These are phyloP conservation scores for Melanotus villosus DNA, from an alignment of 2,888 invertebrate species.

Conservation along the genomic window DNA sequence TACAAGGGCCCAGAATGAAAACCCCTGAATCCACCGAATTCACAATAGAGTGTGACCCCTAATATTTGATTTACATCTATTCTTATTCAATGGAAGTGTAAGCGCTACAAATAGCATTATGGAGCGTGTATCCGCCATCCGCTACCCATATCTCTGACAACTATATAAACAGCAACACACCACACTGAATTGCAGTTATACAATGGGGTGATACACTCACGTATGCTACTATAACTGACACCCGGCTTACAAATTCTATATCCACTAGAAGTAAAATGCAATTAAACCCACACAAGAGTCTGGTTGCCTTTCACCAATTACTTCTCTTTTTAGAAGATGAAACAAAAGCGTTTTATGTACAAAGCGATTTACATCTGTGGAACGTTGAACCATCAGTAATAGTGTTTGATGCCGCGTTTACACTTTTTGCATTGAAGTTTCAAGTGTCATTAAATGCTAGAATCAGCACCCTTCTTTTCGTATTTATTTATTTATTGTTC, in stretches of 20 bases:
- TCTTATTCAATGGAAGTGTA: slow-evolving; percentile 38
- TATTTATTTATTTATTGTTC: too few species aligned
- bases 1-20: slow-evolving; percentile 18
- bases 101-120: slow-evolving; percentile 44
- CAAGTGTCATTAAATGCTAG: too few species aligned
- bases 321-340: not conserved
- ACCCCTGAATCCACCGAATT: slow-evolving; percentile 17
- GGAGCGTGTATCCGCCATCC: slow-evolving; percentile 32
- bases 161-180: slow-evolving; percentile 40
- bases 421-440: too few species aligned
- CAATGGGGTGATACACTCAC: slow-evolving; percentile 34
- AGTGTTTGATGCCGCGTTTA: too few species aligned
- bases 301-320: slow-evolving; percentile 1
- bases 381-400: too few species aligned
- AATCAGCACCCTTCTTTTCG: too few species aligned
- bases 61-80: slow-evolving; percentile 46
- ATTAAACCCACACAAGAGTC: slow-evolving; percentile 6
- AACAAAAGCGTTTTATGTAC: not conserved
- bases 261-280: slow-evolving; percentile 20
- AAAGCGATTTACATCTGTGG: too few species aligned
- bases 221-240: slow-evolving; percentile 21
- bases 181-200: slow-evolving; percentile 29
- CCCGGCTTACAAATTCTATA: slow-evolving; percentile 32
- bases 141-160: slow-evolving; percentile 43
- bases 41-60: slow-evolving; percentile 31